Conservation (phyloP, 1,140 invertebrate genomes). For the Oryzaephilus surinamensis region DNA sequence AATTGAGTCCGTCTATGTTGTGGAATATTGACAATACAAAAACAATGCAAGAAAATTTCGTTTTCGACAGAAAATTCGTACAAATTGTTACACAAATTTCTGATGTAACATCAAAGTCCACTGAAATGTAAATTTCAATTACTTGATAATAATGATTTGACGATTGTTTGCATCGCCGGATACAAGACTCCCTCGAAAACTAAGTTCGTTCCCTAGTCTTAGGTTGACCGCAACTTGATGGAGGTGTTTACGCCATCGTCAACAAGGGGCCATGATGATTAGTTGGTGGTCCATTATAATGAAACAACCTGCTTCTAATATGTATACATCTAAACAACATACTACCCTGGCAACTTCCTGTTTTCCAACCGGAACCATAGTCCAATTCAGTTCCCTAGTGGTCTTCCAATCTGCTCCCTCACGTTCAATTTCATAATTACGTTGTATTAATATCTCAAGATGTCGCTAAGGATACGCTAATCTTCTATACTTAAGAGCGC, state of each 20-base stretch:
- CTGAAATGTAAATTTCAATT: conserved; percentile 11
- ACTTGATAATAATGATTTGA: conserved; percentile 9
- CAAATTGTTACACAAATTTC: too few species aligned
- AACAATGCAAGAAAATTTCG: too few species aligned
- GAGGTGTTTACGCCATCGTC: conserved; percentile 9
- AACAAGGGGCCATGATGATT: conserved; percentile 6
- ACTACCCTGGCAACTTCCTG: conserved; percentile 7
- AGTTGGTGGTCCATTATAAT: conserved; percentile 7
- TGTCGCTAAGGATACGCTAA: conserved; percentile 24
- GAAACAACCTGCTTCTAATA: too few species aligned
- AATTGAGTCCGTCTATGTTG: too few species aligned
- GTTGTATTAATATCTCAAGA: conserved; percentile 25
- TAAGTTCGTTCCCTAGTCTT: too few species aligned
- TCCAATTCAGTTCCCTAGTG: conserved; percentile 7
- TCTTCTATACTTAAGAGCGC: conserved; percentile 15
- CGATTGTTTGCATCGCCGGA: conserved; percentile 6
- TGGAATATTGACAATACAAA: too few species aligned
- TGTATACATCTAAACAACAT: too few species aligned
- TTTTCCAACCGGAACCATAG: conserved; percentile 3
- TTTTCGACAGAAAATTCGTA: too few species aligned
- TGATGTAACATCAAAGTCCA: too few species aligned
- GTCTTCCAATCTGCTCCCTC: too few species aligned
- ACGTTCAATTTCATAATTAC: conserved; percentile 26
- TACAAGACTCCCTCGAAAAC: too few species aligned
- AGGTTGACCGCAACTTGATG: conserved; percentile 8